A percentile compares a stretch with the other conserved stretches of the same genome.
Conservation (phyloP, 2,113 vertebrate species). For the Excalfactoria chinensis region DNA sequence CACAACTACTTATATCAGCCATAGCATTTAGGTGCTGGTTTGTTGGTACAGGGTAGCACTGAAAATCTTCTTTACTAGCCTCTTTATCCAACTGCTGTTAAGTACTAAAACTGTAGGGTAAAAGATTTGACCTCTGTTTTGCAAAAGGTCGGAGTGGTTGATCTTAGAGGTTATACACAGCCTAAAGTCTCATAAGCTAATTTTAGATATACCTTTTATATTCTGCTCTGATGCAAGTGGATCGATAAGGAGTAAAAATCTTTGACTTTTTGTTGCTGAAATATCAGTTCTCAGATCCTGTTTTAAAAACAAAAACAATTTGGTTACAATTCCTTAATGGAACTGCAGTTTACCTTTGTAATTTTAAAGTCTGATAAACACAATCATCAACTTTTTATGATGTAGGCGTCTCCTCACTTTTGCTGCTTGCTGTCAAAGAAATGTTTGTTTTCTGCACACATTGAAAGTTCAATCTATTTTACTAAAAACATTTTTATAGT, state of each 20-base stretch:
- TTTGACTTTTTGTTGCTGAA: neutral
- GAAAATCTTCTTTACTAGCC: neutral
- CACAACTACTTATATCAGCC: neutral
- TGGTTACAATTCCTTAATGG: neutral
- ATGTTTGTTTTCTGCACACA: neutral
- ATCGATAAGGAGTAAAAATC: neutral
- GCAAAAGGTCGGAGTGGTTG: neutral
- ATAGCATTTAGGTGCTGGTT: neutral
- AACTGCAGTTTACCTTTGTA: neutral
- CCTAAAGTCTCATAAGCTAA: neutral
- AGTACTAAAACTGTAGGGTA: neutral
- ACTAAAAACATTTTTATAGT: neutral
- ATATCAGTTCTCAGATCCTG: neutral
- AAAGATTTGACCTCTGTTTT: neutral
- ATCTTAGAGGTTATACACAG: neutral
- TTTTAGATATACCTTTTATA: neutral
- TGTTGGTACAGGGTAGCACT: neutral
- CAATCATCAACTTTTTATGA: neutral
- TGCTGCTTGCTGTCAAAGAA: neutral
- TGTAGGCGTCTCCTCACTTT: neutral
- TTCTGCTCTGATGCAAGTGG: neutral
- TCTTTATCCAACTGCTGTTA: neutral
- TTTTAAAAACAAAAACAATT: neutral
- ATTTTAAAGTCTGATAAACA: neutral
- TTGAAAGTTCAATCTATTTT: constrained; percentile 11